A percentile compares a stretch with the other conserved stretches of the same genome.
Evolutionary conservation across 2,888 invertebrate species (phyloP).

Genomic region (Pandemis heparana): DNA sequence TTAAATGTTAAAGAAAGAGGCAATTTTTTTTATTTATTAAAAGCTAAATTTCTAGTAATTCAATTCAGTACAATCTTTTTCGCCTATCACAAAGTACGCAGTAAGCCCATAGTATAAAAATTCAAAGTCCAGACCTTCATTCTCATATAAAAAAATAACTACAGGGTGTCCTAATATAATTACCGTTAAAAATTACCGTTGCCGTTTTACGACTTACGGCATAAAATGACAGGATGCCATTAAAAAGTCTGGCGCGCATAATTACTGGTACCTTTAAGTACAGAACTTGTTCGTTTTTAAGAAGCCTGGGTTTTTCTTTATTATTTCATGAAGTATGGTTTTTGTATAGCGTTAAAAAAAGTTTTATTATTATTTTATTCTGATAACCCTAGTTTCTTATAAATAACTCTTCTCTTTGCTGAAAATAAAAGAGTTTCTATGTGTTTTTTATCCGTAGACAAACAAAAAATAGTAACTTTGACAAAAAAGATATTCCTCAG

Average conservation of each 20-base stretch:
- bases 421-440: no score
- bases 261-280: slow-evolving; percentile 16
- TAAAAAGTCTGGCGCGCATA: slow-evolving; percentile 28
- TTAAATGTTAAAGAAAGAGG: no score
- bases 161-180: slow-evolving; percentile 3
- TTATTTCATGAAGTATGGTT: slow-evolving; percentile 1
- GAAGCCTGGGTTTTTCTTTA: slow-evolving; percentile 14
- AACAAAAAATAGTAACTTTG: no score
- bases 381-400: neutral
- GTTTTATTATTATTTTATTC: neutral
- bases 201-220: slow-evolving; percentile 14
- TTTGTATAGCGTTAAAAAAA: neutral
- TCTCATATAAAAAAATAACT: neutral
- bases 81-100: neutral
- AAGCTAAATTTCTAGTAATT: no score
- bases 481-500: no score
- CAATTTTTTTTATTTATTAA: no score
- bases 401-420: neutral
- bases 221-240: slow-evolving; percentile 28
- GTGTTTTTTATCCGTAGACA: no score
- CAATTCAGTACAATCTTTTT: no score
- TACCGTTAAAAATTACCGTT: slow-evolving; percentile 7
- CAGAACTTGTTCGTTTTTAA: slow-evolving; percentile 6
- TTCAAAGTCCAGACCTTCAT: neutral
- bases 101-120: neutral